Evolutionary conservation across 2,797 vertebrate genomes (phyloP).

Genomic region (Morelia viridis): DNA sequence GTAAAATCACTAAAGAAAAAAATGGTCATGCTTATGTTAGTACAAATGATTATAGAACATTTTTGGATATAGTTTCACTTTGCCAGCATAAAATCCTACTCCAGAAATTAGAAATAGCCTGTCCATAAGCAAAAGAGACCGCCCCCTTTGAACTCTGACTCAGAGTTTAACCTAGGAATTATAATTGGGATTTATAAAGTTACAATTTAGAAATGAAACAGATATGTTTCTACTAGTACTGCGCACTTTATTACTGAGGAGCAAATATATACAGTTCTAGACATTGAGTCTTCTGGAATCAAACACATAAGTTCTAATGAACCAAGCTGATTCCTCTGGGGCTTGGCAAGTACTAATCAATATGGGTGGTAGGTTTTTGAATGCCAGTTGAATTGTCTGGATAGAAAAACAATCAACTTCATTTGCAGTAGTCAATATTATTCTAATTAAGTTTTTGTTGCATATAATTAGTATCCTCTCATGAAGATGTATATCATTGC

Average conservation of each 20-base stretch:
- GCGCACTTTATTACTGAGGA: constrained; percentile 4
- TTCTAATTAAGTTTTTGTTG: neutral
- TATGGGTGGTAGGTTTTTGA: neutral
- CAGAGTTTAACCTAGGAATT: neutral
- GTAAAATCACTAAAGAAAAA: neutral
- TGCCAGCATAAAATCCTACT: neutral
- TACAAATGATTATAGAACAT: neutral
- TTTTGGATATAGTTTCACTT: neutral
- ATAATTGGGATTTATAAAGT: neutral
- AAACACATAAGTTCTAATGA: neutral
- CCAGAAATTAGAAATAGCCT: neutral
- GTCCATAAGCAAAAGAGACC: neutral
- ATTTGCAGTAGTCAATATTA: neutral
- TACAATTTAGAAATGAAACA: constrained; percentile 3
- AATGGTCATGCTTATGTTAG: neutral
- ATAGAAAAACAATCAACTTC: neutral
- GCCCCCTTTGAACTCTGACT: neutral
- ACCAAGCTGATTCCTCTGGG: neutral
- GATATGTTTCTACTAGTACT: constrained; percentile 37
- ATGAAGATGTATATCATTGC: neutral
- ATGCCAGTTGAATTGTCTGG: neutral
- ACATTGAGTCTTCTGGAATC: neutral
- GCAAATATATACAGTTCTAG: neutral
- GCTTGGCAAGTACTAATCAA: neutral
- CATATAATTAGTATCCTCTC: neutral